These are phyloP conservation scores for Drosophila persimilis DNA, from an alignment of 1,140 invertebrate species.

Conservation along the genomic window DNA sequence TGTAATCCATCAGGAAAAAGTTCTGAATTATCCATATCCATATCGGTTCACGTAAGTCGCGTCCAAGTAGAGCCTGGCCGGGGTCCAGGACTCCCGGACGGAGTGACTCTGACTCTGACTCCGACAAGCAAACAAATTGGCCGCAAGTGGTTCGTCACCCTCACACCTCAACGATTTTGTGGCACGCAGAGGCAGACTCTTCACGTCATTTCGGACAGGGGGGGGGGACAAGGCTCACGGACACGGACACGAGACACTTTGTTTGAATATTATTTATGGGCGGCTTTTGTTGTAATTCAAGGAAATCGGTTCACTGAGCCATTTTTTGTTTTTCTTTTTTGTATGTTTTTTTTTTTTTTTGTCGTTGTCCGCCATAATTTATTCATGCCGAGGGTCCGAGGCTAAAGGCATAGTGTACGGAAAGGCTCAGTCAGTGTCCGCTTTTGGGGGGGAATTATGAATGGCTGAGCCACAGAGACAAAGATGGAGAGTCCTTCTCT, in stretches of 20 bases:
- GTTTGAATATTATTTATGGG: constrained; percentile 77
- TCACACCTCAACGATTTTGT: constrained; percentile 20
- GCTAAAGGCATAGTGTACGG: constrained; percentile 4
- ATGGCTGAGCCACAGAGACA: constrained; percentile 8
- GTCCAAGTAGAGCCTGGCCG: neutral
- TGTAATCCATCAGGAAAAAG: constrained; percentile 43
- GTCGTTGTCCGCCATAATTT: constrained; percentile 52
- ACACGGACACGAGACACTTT: constrained; percentile 64
- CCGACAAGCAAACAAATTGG: constrained; percentile 34
- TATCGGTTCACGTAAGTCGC: constrained; percentile 20
- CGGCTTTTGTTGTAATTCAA: constrained; percentile 78
- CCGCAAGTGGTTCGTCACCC: constrained; percentile 38
- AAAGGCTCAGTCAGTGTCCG: constrained; percentile 32
- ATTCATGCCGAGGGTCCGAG: constrained; percentile 39
- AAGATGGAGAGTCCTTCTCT: constrained; percentile 20
- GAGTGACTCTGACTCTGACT: neutral
- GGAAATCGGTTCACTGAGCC: constrained; percentile 61
- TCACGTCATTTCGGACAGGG: constrained; percentile 7
- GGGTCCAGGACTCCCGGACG: neutral
- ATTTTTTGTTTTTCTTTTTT: constrained; percentile 7
- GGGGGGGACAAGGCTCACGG: too few species aligned
- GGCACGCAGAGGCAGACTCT: constrained; percentile 11
- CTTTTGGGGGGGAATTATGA: constrained; percentile 60
- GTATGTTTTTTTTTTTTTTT: too few species aligned
- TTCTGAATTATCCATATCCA: constrained; percentile 44